Base-by-base conservation (phyloP, 2,888 invertebrate species). In the Dioctria linearis region DNA sequence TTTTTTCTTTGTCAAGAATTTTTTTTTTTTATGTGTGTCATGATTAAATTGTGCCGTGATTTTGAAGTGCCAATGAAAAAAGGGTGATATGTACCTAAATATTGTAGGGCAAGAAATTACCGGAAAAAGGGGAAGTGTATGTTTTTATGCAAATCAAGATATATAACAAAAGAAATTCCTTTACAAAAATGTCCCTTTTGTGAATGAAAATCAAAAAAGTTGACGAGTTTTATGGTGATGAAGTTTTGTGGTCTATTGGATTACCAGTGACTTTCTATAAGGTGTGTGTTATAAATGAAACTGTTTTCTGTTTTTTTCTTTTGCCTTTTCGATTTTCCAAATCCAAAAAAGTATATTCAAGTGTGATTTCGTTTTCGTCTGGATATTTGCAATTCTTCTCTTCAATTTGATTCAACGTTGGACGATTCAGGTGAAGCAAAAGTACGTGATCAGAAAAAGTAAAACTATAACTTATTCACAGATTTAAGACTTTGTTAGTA, bases 131-230 rank as follows among this genome's bases (percentile, higher is more conserved):
- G 75, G 43, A 5, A 61, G 59, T 59, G 61, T 59, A 43, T 42
- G 61, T 75, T 57, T 59, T 37, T 75, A 75, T 75, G 75, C 75
- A 75, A 75, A 75, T 75, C 13, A 57, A 57, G 75, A 75, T 75
- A 25, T 25, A 59, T 75, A 75, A 75, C 42, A 54, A 57, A 75
- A 51, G 11, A 57, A 59, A 49, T 69, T 69, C 49, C 25, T 69
- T 11, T 49, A 40, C 37, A 49, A 39, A 46, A 75, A 75, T 75
- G 57, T 57, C 37, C 61, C 59, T 13, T 75, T 75, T 61, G 61
- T 75, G 57, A 51, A 73, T 73, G 54, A 59, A n/a, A 75, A 57
- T 49, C 39, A 37, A 54, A 39, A 59, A 61, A 59, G 61, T 59
- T 42, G 11, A 39, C 59, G 42, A 40, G 59, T 39, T 42, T 57